Evolutionary conservation across 37 sponge, comb jelly and placozoan genomes (phyloP).

Genomic region (Crambe crambe): DNA sequence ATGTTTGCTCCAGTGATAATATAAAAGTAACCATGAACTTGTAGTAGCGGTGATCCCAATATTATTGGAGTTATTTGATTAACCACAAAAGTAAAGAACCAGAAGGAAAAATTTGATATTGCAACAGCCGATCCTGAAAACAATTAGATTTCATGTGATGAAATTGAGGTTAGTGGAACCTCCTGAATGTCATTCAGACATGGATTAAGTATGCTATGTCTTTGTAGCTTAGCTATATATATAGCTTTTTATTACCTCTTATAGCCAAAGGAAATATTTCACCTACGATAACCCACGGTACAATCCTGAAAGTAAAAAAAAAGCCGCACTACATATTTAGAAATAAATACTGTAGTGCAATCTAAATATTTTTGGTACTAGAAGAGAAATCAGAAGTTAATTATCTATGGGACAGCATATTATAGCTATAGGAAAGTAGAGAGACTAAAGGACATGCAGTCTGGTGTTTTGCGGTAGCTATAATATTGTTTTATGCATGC

Average conservation of each 20-base stretch:
- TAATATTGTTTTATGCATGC: not conserved
- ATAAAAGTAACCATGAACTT: not conserved
- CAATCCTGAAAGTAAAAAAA: not conserved
- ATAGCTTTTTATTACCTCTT: not conserved
- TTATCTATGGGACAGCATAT: too few species aligned
- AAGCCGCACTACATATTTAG: too few species aligned
- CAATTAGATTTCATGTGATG: not conserved
- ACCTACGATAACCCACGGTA: not conserved
- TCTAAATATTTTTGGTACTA: too few species aligned
- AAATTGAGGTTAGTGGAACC: not conserved
- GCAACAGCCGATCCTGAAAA: not conserved
- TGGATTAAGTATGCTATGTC: not conserved
- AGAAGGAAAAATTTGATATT: slow-evolving; percentile 1
- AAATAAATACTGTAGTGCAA: too few species aligned
- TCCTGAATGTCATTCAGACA: not conserved
- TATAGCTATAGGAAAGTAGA: too few species aligned
- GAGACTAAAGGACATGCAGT: too few species aligned
- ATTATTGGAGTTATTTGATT: not conserved
- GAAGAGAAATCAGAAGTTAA: too few species aligned
- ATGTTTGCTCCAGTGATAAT: not conserved
- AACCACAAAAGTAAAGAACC: not conserved
- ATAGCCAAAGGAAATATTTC: not conserved
- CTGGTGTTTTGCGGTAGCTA: too few species aligned
- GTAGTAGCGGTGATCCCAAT: not conserved
- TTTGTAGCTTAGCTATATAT: not conserved